phyloP scores from a whole-genome alignment of 2,888 invertebrate genomes.

The Cataglyphis altisquamis region DNA sequence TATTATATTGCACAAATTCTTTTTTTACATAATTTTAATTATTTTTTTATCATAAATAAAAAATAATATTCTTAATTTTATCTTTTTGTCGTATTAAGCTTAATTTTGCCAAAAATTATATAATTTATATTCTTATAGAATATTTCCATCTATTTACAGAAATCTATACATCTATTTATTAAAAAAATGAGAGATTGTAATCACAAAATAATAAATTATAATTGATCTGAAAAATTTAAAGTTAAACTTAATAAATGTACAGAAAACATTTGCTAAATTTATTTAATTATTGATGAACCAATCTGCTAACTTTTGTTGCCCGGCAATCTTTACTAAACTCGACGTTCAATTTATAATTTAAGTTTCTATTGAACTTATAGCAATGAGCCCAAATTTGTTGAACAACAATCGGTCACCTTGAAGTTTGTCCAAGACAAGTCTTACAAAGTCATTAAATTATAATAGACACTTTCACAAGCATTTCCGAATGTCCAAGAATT shows the following conservation, averaged over 20 bases:
- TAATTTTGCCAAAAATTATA: conserved; percentile 6
- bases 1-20: neutral
- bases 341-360: conserved; percentile 40
- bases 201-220: neutral
- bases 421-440: conserved; percentile 49
- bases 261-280: conserved; percentile 6
- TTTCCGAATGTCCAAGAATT: conserved; percentile 31
- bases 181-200: neutral
- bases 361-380: conserved; percentile 56
- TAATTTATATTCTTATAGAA: neutral
- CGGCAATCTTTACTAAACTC: conserved; percentile 24
- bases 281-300: conserved; percentile 41
- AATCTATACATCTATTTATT: conserved; percentile 7
- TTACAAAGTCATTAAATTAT: conserved; percentile 51
- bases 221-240: conserved; percentile 9
- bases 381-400: conserved; percentile 45
- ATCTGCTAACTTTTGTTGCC: conserved; percentile 36
- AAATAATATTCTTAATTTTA: neutral
- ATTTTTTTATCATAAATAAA: neutral
- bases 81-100: neutral
- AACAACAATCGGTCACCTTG: conserved; percentile 53
- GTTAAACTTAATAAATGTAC: neutral
- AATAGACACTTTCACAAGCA: conserved; percentile 33
- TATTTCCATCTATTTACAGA: neutral
- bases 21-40: neutral